Conservation (phyloP, 37 sponge, comb jelly and placozoan species). For the Tethya wilhelma region DNA sequence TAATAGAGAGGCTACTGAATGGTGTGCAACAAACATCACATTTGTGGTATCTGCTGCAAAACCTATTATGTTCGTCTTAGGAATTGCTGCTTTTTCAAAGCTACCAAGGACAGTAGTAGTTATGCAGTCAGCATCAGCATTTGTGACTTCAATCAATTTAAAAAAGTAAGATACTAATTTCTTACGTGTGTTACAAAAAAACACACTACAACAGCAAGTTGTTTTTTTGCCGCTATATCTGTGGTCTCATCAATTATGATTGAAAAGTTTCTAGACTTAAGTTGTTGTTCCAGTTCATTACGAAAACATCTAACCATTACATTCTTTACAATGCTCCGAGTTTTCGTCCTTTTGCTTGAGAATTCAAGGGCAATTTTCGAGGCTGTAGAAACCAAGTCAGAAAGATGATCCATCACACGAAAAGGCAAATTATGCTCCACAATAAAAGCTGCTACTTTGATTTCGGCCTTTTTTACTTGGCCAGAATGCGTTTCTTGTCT, state of each 20-base stretch:
- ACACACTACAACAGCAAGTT: constrained; percentile 27
- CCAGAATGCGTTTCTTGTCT: not conserved
- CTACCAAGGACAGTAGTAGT: too few species aligned
- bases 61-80: constrained; percentile 24
- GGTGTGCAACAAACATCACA: constrained; percentile 40
- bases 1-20: not conserved
- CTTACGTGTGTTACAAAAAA: constrained; percentile 11
- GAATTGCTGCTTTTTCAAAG: not conserved
- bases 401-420: constrained; percentile 26
- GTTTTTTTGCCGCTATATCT: too few species aligned
- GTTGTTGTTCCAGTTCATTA: too few species aligned
- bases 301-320: constrained; percentile 17
- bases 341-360: constrained; percentile 16
- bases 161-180: not conserved
- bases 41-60: constrained; percentile 48
- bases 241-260: constrained; percentile 47
- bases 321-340: constrained; percentile 21
- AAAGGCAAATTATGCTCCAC: constrained; percentile 37
- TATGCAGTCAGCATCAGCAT: not conserved
- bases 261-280: constrained; percentile 12
- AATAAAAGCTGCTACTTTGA: constrained; percentile 28
- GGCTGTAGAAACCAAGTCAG: constrained; percentile 18
- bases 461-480: too few species aligned
- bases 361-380: constrained; percentile 38
- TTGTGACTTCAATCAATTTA: constrained; percentile 5